Evolutionary conservation across 2,888 invertebrate genomes (phyloP).

Genomic region (Dascillus cervinus): DNA sequence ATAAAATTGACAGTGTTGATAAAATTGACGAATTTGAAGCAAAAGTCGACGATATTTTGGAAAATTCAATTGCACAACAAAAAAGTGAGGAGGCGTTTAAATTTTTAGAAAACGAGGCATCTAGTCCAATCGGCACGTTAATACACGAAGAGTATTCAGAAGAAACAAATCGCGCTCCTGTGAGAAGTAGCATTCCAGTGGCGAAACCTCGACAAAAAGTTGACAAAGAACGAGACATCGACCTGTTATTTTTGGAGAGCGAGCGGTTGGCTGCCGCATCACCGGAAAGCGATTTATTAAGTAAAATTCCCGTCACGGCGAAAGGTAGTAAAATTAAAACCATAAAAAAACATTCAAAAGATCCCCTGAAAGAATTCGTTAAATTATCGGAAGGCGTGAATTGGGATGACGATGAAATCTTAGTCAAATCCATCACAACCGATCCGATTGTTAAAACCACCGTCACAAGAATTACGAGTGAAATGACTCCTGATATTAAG

Average conservation of each 20-base stretch:
- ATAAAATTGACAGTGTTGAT: conserved; percentile 1
- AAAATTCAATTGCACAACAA: conserved; percentile 29
- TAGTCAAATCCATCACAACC: conserved; percentile 9
- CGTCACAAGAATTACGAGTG: conserved; percentile 31
- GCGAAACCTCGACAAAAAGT: conserved; percentile 28
- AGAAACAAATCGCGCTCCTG: conserved; percentile 5
- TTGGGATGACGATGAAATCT: conserved; percentile 34
- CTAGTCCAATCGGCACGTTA: conserved; percentile 21
- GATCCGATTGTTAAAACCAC: conserved; percentile 38
- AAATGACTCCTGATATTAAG: conserved; percentile 14
- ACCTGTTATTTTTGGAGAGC: conserved; percentile 22
- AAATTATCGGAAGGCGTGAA: conserved; percentile 40
- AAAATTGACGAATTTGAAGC: neutral
- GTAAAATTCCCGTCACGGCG: conserved; percentile 37
- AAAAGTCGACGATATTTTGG: neutral
- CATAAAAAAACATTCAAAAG: conserved; percentile 45
- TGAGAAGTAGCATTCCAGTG: conserved; percentile 32
- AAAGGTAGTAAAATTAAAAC: conserved; percentile 43
- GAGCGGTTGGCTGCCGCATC: conserved; percentile 16
- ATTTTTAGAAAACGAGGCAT: conserved; percentile 39
- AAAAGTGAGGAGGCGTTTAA: conserved; percentile 40
- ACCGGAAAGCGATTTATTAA: conserved; percentile 33
- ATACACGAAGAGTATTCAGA: conserved; percentile 1
- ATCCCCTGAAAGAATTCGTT: conserved; percentile 41
- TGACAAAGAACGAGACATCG: conserved; percentile 29